Percentiles rank a stretch among this genome's conserved stretches.
phyloP scores from a whole-genome alignment of 2,113 vertebrate species.

The Thunnus thynnus region DNA sequence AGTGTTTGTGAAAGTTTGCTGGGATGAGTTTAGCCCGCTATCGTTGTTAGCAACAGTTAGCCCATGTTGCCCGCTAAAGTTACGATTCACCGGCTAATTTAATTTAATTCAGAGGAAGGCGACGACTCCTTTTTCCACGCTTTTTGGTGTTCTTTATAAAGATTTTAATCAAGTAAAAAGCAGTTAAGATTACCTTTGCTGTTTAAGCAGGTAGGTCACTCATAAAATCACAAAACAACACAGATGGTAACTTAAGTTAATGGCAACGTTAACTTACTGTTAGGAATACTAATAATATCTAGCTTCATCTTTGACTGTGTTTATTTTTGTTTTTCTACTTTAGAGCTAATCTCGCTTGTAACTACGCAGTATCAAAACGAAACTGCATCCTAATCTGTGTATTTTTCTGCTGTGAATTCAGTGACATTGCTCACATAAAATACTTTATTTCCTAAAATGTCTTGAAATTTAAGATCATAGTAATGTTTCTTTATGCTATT shows the following conservation, averaged over 20 bases:
- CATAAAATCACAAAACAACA: not conserved
- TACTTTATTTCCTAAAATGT: too few relatives aligned
- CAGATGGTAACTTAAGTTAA: too few relatives aligned
- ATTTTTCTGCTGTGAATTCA: too few relatives aligned
- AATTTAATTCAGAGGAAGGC: not conserved
- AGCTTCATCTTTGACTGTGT: not conserved
- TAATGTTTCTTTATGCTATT: not conserved
- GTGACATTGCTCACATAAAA: too few relatives aligned
- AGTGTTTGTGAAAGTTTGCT: not conserved
- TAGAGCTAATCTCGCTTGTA: too few relatives aligned
- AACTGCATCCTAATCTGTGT: too few relatives aligned
- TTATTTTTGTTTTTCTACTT: not conserved
- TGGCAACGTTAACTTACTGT: too few relatives aligned
- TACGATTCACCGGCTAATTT: not conserved
- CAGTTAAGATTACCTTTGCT: not conserved
- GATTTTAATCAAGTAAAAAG: not conserved
- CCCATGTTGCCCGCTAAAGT: slow-evolving; percentile 31
- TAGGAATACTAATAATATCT: not conserved
- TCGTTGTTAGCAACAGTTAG: slow-evolving; percentile 62
- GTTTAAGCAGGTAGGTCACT: too few relatives aligned
- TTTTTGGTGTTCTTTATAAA: not conserved
- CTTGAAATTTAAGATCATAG: too few relatives aligned
- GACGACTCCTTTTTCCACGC: too few relatives aligned
- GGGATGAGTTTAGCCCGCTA: slow-evolving; percentile 8
- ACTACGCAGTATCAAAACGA: too few relatives aligned